These are phyloP conservation scores for Laodelphax striatellus DNA, from an alignment of 1,140 invertebrate species.

Conservation along the genomic window DNA sequence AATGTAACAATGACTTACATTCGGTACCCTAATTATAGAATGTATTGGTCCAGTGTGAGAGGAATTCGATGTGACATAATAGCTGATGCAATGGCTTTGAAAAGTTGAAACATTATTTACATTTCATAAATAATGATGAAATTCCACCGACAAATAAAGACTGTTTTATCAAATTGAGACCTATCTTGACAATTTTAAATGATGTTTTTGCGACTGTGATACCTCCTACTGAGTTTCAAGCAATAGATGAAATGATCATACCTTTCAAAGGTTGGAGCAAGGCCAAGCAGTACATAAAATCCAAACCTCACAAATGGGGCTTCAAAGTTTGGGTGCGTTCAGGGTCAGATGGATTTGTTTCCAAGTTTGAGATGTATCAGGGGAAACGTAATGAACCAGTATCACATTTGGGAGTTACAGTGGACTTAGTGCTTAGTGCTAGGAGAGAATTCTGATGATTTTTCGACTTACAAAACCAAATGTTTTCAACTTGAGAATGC, in stretches of 20 bases:
- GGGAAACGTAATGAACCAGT: conserved; percentile 4
- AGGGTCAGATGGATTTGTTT: conserved; percentile 12
- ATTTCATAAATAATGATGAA: conserved; percentile 25
- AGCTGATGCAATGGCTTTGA: conserved; percentile 24
- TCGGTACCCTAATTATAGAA: not conserved
- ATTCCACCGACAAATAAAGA: conserved; percentile 8
- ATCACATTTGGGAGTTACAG: conserved; percentile 9
- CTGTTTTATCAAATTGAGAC: conserved; percentile 22
- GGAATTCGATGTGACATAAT: too few species aligned
- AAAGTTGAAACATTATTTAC: conserved; percentile 23
- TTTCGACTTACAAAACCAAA: too few species aligned
- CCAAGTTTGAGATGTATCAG: conserved; percentile 23
- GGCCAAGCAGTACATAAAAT: conserved; percentile 23
- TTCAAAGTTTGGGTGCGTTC: conserved; percentile 20
- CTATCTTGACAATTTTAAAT: conserved; percentile 20
- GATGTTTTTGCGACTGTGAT: conserved; percentile 18
- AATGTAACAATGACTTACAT: conserved; percentile 5
- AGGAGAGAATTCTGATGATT: too few species aligned
- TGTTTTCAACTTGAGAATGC: too few species aligned
- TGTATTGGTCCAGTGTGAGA: conserved; percentile 6
- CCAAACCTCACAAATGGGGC: conserved; percentile 28
- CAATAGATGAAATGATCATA: conserved; percentile 19
- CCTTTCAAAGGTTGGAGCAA: conserved; percentile 17
- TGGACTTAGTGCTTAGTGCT: conserved; percentile 10
- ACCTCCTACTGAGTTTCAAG: conserved; percentile 25